Base-by-base conservation (phyloP, 2,888 invertebrate species). In the Craniophora ligustri region DNA sequence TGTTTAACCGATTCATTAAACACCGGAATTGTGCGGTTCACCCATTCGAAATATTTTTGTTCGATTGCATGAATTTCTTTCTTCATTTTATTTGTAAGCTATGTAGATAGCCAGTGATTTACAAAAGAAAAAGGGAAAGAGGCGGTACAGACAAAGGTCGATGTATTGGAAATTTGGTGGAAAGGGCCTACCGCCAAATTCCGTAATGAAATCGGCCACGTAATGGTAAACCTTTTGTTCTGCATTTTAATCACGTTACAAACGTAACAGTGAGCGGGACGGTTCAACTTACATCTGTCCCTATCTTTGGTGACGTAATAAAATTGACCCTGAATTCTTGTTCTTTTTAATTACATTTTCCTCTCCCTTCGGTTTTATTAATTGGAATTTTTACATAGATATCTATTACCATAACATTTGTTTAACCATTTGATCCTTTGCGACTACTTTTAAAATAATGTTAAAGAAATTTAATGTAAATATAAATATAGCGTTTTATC, bases 181-280 rank as follows among this genome's bases (percentile, higher is more conserved):
- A 68, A 72, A 49, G 47, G 54, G 47, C 41, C 45, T 35, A 34
- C 44, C 62, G 38, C 47, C 45, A 57, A 68, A 71, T 60, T 58
- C 49, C 53, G 36, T 57, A 62, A 70, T 70, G 57, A 72, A 73
- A 73, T 75, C 70, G 65, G 68, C 73, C 71, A 67, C 65, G 63
- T 67, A 68, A 72, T 67, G 61, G 64, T 53, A 55, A 72, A 59
- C 67, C 68, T 69, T 61, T 69, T 73, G 69, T 75, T 76, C 69
- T 75, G 69, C 67, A 70, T 67, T 76, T 73, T 69, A 73, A 73
- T 73, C 67, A 64, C 48, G 56, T 41, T 54, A 56, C 62, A 59
- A 51, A 59, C 65, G 58, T 67, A 62, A 54, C 56, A 53, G 35
- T 44, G 57, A 42, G 53, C 36, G 40, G 36, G 19, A 56, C 56